Base-by-base conservation (phyloP, 53 echinoderm and acorn worm genomes). In the Patiria pectinifera region DNA sequence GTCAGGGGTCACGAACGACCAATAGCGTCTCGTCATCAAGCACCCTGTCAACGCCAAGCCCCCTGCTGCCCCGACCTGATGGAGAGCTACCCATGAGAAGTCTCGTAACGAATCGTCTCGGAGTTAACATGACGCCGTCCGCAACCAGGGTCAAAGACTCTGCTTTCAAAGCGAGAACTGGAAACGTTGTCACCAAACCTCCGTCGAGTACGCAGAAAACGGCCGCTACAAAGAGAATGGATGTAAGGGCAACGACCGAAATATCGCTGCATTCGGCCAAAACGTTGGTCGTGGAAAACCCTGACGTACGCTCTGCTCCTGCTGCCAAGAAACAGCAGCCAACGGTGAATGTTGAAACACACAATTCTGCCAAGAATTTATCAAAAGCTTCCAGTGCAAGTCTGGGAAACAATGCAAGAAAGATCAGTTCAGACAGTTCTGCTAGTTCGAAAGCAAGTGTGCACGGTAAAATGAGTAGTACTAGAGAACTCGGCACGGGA, bases 11-110 rank as follows among this genome's bases (percentile, higher is more conserved):
- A 6, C 58, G 95, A 59, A 96, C 97, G 1, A 94, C 93, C 4
- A 93, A 84, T 59, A 98, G 96, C 74, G 86, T 92, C 43, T 82
- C 98, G 13, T 89, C 95, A 2, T 82, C 86, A 1, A 95, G 95
- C 74, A 92, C 92, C 19, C 77, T 95, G 59, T 97, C 97, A 3
- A 98, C 96, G 11, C 96, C 98, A 13, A 98, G 98, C 78, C 98
- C 98, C 11, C 91, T 93, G 72, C 49, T 95, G 83, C 92, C 92
- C 2, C 23, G 86, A 15, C 70, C 80, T 45, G 81, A 71, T 58
- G 88, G 71, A 13, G 85, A 78, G 45, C 77, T 71, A 13, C 93
- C 79, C 16, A 80, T 81, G 2, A 91, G 85, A 82, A 59, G 60
- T 10, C 71, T 89, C 6, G 92, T 92, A 1, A 94, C 94, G 63